Evolutionary conservation across 2,888 invertebrate species (phyloP).

Genomic region (Silvanus unidentatus): DNA sequence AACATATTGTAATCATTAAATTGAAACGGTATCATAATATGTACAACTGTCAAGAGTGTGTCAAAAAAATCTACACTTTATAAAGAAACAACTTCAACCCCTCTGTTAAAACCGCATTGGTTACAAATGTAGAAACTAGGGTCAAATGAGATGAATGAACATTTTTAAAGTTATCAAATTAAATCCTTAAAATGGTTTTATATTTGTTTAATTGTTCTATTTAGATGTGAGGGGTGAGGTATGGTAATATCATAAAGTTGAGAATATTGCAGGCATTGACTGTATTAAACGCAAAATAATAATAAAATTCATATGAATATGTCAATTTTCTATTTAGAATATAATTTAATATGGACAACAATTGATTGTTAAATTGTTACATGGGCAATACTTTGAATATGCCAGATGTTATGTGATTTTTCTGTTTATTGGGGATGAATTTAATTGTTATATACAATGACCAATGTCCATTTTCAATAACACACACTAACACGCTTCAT

Average conservation of each 20-base stretch:
- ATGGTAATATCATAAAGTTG: conserved; percentile 35
- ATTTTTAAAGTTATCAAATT: background rate
- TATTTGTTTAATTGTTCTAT: background rate
- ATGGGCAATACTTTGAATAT: conserved; percentile 31
- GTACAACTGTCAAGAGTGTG: no score
- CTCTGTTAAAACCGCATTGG: conserved; percentile 28
- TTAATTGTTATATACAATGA: conserved; percentile 37
- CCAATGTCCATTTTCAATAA: conserved; percentile 34
- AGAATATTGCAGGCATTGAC: conserved; percentile 32
- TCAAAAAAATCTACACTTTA: no score
- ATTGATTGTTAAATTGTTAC: conserved; percentile 27
- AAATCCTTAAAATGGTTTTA: no score
- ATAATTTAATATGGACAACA: conserved; percentile 39
- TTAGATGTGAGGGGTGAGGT: conserved; percentile 20
- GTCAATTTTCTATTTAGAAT: conserved; percentile 36
- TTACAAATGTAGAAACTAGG: conserved; percentile 40
- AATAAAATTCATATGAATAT: conserved; percentile 41
- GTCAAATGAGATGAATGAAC: conserved; percentile 25
- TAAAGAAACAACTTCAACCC: conserved; percentile 1
- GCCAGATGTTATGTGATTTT: conserved; percentile 36
- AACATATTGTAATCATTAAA: conserved; percentile 37
- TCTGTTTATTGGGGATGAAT: conserved; percentile 27
- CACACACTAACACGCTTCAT: conserved; percentile 2
- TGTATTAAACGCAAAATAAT: conserved; percentile 31
- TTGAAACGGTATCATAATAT: conserved; percentile 16